Base-by-base conservation (phyloP, 1,140 invertebrate genomes). In the Listronotus bonariensis region DNA sequence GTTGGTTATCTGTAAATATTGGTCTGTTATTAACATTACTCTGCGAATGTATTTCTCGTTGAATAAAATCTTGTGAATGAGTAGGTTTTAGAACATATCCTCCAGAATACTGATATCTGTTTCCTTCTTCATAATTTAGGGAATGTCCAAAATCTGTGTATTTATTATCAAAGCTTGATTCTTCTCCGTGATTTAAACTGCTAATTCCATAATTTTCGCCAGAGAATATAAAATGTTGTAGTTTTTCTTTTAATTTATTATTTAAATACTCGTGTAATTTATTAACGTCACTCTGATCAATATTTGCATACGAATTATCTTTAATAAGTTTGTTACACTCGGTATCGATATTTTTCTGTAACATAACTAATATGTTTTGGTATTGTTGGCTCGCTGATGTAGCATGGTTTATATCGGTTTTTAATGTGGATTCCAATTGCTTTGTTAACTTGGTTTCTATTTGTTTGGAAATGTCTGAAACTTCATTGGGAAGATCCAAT, bases 241-340 rank as follows among this genome's bases (percentile, higher is more conserved):
- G 32, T 36, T 14, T 38, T 18, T 38, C 12, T 5, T 10, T 3
- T 14, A 53, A 34, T 2, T 15, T 26, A 5, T 6, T n/a, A 15
- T 36, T 31, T 15, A 53, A 34, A 5, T 53, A 53, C 6, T n/a
- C n/a, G 6, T 53, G 32, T 17, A 53, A 15, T 12, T 15, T 15
- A 53, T 12, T 53, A 8, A 53, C 32, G 11, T 36, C 32, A 15
- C 32, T 53, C 15, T 38, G 26, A 3, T 38, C 12, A 15, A 53
- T 36, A 18, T 53, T 34, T 18, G 34, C 15, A 38, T 38, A 36
- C 6, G 51, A 14, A 38, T 53, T 11, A n/a, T 53, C 51, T 1
- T 38, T 31, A 2, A 53, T 10, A 14, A 53, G 31, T 4, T 36
- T 53, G 17, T 53, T 9, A 38, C 51, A 53, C 32, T 53, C 51